phyloP scores from a whole-genome alignment of 2,113 vertebrate species.

The Montifringilla adamsi region DNA sequence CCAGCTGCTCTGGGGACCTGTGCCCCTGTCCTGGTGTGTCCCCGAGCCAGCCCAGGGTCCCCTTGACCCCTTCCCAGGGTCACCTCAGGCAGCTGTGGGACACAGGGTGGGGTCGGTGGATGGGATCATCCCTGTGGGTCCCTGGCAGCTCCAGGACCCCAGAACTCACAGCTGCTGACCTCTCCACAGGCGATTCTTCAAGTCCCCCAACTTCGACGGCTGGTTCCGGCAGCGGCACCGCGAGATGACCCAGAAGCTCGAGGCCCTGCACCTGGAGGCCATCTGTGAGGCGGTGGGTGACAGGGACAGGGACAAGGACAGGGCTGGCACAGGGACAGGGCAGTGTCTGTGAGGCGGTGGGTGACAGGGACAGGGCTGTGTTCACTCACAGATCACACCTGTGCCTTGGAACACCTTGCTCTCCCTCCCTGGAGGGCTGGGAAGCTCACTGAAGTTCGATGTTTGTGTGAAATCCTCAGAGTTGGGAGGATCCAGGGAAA shows the following conservation, averaged over 20 bases:
- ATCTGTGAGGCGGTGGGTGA: constrained; percentile 62
- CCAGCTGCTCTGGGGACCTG: not conserved
- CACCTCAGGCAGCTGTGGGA: not conserved
- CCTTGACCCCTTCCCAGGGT: not conserved
- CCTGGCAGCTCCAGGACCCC: not conserved
- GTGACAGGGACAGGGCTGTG: not conserved
- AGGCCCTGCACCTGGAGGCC: constrained; percentile 88
- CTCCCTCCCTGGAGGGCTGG: not conserved
- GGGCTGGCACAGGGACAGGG: not conserved
- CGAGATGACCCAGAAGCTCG: constrained; percentile 92
- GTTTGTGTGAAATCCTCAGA: not conserved
- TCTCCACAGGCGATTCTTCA: constrained; percentile 84
- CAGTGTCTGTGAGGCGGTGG: constrained; percentile 77
- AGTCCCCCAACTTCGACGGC: constrained; percentile 91
- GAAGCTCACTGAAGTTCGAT: fast-evolving
- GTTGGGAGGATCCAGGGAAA: too few species aligned
- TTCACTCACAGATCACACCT: fast-evolving
- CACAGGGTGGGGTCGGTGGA: not conserved
- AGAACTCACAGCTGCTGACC: fast-evolving
- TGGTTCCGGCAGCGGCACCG: constrained; percentile 90
- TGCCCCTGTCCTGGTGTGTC: not conserved
- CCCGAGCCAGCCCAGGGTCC: not conserved
- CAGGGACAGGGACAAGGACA: not conserved
- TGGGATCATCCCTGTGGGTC: not conserved
- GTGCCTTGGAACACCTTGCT: not conserved